Base-by-base conservation (phyloP, 2,888 invertebrate species). In the Platerodrilus igneus region DNA sequence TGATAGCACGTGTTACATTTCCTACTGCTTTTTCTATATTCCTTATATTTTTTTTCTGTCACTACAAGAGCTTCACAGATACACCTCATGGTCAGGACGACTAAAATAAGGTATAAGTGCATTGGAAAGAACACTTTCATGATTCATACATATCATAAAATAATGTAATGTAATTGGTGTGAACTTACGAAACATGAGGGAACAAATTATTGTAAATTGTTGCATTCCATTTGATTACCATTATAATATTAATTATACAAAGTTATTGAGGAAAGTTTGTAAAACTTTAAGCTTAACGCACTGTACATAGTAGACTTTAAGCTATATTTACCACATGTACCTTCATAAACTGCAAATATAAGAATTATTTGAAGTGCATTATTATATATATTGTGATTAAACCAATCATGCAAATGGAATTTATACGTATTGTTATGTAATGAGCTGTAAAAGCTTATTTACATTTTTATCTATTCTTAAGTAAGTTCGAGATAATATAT, bases 1-100 rank as follows among this genome's bases (percentile, higher is more conserved):
- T 91, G 58, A 90, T 93, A 66, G 90, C 92, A 45, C 81, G 92
- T 70, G 88, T 92, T 69, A 90, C 90, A 58, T 93, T 93, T 76
- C 92, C 92, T 58, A 83, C 87, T 59, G 90, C 92, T 64, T 93
- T 89, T 72, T 84, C 89, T 66, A 83, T 91, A 68, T 93, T 93
- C 75, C 82, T 93, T 63, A 86, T 90, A 69, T 92, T 91, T 76
- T 93, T 93, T 79, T 93, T 93, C 76, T 87, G 90, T 64, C 89
- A 89, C 76, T 91, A 91, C 75, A 89, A 88, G 72, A 87, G 86
- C 72, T 86, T 84, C 67, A 78, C 79, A 72, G 79, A 81, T 74
- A 73, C 62, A 47, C 59, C 61, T 47, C 59, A 63, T 47, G 61
- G 37, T 11, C 13, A 35, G 10, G 11, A n/a, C 28, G 15, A 26